Conservation (phyloP, 2,888 invertebrate species). For the Nephrotoma flavescens region DNA sequence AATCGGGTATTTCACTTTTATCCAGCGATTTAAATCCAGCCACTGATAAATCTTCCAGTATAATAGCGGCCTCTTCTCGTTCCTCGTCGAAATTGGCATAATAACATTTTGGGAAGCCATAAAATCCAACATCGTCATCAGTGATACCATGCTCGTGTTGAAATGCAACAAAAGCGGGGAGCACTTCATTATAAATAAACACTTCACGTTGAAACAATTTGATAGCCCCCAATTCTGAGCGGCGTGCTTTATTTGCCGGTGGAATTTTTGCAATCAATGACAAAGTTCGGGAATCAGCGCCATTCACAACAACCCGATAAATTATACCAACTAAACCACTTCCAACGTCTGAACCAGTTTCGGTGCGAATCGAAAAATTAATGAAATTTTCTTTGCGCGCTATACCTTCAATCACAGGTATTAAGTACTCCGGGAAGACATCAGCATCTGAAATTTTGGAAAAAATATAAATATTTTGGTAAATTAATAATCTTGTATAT, state of each 20-base stretch:
- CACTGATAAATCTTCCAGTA: constrained; percentile 10
- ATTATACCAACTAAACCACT: constrained; percentile 10
- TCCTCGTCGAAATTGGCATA: constrained; percentile 6
- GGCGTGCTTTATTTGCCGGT: constrained; percentile 7
- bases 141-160: constrained; percentile 8
- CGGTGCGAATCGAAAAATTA: neutral
- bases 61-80: constrained; percentile 7
- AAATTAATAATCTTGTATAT: neutral
- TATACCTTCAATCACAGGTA: neutral
- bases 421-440: neutral
- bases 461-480: neutral
- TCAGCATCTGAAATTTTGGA: neutral
- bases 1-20: constrained; percentile 6
- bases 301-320: constrained; percentile 5
- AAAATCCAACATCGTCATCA: constrained; percentile 4
- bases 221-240: constrained; percentile 8
- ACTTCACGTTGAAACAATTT: constrained; percentile 10
- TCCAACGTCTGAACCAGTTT: constrained; percentile 6
- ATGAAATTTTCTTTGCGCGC: constrained; percentile 8
- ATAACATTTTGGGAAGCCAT: constrained; percentile 10
- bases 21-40: constrained; percentile 8
- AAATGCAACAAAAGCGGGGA: constrained; percentile 10
- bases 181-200: constrained; percentile 8
- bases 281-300: neutral
- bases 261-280: constrained; percentile 8